These are phyloP conservation scores for Hyposoter dolosus DNA, from an alignment of 2,888 invertebrate species.

Conservation along the genomic window DNA sequence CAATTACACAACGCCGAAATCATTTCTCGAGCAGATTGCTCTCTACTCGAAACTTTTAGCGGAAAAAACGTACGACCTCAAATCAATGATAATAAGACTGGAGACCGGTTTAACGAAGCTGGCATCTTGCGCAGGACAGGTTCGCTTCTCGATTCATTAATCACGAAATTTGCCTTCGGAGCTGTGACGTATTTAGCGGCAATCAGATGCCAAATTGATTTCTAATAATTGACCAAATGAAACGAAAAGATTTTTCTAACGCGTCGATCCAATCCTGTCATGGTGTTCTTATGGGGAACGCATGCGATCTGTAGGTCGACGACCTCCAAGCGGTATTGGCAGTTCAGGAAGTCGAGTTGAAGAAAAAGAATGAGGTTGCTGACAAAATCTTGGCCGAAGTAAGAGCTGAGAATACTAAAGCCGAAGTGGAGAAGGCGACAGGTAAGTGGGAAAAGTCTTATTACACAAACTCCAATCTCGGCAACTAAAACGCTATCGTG, in stretches of 20 bases:
- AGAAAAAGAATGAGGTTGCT: conserved; percentile 95
- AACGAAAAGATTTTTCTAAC: not conserved
- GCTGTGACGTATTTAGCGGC: no score
- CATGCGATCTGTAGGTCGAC: conserved; percentile 86
- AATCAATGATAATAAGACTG: conserved; percentile 91
- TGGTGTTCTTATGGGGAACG: not conserved
- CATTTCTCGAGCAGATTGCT: conserved; percentile 96
- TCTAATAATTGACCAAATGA: not conserved
- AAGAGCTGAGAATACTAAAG: conserved; percentile 95
- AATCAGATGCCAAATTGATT: not conserved
- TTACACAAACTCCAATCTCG: not conserved
- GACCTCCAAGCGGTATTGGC: conserved; percentile 92
- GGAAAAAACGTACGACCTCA: conserved; percentile 89
- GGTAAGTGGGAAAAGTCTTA: conserved; percentile 85
- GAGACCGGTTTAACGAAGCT: conserved; percentile 96
- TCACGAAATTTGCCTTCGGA: not conserved
- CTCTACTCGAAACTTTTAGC: conserved; percentile 91
- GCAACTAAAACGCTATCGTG: conserved; percentile 29
- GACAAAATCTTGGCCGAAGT: conserved; percentile 95
- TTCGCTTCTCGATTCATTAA: conserved; percentile 76
- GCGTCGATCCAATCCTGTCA: not conserved
- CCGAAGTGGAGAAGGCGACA: conserved; percentile 93
- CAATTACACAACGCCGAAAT: conserved; percentile 98
- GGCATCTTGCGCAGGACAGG: conserved; percentile 94
- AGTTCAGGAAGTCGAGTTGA: conserved; percentile 92